Base-by-base conservation (phyloP, 2,113 vertebrate genomes). In the Tichodroma muraria region DNA sequence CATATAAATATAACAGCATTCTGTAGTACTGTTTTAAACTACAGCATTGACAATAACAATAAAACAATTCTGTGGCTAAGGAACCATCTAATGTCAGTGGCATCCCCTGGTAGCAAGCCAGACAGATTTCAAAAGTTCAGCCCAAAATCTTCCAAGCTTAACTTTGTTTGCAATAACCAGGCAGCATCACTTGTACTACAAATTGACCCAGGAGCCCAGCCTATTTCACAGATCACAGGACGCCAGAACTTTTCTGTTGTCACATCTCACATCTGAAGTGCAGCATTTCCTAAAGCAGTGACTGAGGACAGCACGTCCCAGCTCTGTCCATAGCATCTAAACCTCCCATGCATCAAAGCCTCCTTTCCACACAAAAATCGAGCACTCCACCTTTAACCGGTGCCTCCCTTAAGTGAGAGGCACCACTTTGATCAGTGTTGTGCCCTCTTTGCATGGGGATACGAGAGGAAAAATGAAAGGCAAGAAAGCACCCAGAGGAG, bases 181-280 rank as follows among this genome's bases (percentile, higher is more conserved):
- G 35, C 59, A 82, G 71, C 54, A 73, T 21, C 30, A 28, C 66
- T 88, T 52, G 27, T n/a, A 53, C 50, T 44, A 54, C 42, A 49
- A 54, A 85, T 0, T 63, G 89, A 77, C 50, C 54, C 59, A 30
- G 1, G 33, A 80, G 70, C 61, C 78, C 65, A 81, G 78, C 5
- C 73, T 85, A 30, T 78, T 89, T 80, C 78, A 78, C 83, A 87
- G 73, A 81, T 53, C 53, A 79, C 15, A 49, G 84, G 57, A 42
- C 49, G 79, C 6, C 45, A 60, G 54, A 76, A 60, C 49, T 49
- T 71, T 4, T 15, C 27, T 10, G 31, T 9, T n/a, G 28, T 6
- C 11, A 2, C 0, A 0, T 14, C 84, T 89, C 50, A 5, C 33
- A 73, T 82, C 24, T 52, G 30, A 61, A 61, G 18, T 15, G 13